A percentile compares a stretch with the other conserved stretches of the same genome.
phyloP scores from a whole-genome alignment of 2,113 vertebrate species.

The Rana temporaria region DNA sequence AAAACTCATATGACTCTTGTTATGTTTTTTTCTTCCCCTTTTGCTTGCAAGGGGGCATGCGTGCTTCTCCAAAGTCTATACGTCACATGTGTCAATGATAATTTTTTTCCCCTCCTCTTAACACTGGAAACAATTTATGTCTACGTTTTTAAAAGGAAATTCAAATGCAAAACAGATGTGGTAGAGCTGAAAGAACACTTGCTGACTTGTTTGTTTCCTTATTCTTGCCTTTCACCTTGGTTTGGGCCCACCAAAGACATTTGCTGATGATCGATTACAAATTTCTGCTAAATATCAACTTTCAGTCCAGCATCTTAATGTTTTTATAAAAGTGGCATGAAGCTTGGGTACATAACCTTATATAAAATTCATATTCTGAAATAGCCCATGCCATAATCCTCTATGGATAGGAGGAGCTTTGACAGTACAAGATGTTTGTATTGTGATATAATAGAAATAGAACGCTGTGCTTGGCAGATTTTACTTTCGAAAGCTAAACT shows the following conservation, averaged over 20 bases:
- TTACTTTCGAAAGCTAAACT: no score
- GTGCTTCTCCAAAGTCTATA: conserved; percentile 6
- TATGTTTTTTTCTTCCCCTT: conserved; percentile 25
- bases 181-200: conserved; percentile 66
- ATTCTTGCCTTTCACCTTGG: conserved; percentile 28
- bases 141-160: conserved; percentile 60
- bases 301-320: no score
- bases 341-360: background rate
- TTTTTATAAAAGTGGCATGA: background rate
- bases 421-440: background rate
- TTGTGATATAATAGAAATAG: no score
- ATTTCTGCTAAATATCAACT: background rate
- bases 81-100: conserved; percentile 48
- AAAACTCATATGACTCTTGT: background rate
- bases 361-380: no score
- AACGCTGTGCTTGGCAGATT: no score
- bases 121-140: conserved; percentile 69
- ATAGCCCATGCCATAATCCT: background rate
- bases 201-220: conserved; percentile 62
- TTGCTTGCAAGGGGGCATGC: conserved; percentile 7
- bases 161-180: conserved; percentile 73
- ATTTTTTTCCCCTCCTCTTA: conserved; percentile 32
- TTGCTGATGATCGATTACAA: background rate
- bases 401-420: background rate
- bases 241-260: conserved; percentile 15